Evolutionary conservation across 2,888 invertebrate species (phyloP).

Genomic region (Parnassius glacialis): DNA sequence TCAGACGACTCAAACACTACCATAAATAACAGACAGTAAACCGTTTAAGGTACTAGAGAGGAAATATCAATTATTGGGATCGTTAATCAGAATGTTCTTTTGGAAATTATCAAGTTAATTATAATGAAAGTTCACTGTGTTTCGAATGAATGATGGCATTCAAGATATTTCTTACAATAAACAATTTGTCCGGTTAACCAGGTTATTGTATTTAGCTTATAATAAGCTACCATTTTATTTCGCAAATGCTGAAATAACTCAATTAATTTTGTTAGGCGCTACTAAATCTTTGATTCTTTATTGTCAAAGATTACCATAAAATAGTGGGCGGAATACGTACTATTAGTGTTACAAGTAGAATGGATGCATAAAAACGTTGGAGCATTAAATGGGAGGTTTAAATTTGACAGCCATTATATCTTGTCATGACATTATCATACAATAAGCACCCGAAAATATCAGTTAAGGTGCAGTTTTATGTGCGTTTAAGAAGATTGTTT

Average conservation of each 20-base stretch:
- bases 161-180: too few species aligned
- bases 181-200: too few species aligned
- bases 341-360: conserved; percentile 43
- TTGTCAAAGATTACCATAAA: conserved; percentile 22
- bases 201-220: too few species aligned
- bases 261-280: background rate
- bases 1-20: background rate
- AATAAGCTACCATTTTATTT: too few species aligned
- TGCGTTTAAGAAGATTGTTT: background rate
- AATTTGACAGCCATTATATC: conserved; percentile 47
- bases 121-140: conserved; percentile 18
- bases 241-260: too few species aligned
- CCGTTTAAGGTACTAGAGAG: conserved; percentile 9
- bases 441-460: conserved; percentile 52
- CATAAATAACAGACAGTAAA: conserved; percentile 14
- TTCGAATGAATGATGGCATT: too few species aligned
- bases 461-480: conserved; percentile 16
- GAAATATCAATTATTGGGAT: conserved; percentile 21
- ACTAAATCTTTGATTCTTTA: conserved; percentile 3
- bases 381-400: conserved; percentile 63
- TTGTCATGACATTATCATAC: conserved; percentile 63
- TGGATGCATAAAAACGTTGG: conserved; percentile 49
- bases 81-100: conserved; percentile 17
- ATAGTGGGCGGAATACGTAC: conserved; percentile 47
- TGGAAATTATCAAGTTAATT: conserved; percentile 6